Conservation (phyloP, 2,113 vertebrate genomes). For the Antechinus stuartii region DNA sequence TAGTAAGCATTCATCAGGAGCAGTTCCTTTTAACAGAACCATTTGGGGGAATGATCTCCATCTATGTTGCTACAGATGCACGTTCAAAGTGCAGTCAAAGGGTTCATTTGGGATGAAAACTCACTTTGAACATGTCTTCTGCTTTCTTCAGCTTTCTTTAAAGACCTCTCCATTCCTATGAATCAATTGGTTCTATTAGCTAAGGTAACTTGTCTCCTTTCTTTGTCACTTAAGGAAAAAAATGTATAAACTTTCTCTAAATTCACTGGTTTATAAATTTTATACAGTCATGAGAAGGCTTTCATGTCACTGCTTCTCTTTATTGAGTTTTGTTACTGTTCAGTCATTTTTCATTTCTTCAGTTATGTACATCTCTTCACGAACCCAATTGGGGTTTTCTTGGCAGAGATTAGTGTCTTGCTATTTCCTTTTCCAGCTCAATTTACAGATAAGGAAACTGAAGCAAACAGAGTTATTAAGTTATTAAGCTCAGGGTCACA, state of each 20-base stretch:
- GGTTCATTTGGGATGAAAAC: not conserved
- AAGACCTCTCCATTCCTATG: not conserved
- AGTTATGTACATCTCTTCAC: too few relatives aligned
- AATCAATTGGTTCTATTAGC: not conserved
- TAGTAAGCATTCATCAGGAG: slow-evolving; percentile 44
- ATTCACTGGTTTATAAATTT: not conserved
- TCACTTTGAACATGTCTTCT: not conserved
- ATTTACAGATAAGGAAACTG: too few relatives aligned
- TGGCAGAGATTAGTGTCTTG: too few relatives aligned
- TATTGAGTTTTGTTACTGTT: too few relatives aligned
- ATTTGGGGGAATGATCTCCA: slow-evolving; percentile 8
- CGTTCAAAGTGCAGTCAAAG: not conserved
- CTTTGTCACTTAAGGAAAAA: not conserved
- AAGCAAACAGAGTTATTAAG: too few relatives aligned
- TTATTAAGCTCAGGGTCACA: too few relatives aligned
- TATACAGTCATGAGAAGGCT: too few relatives aligned
- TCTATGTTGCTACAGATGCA: not conserved
- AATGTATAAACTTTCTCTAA: not conserved
- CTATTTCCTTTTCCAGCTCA: too few relatives aligned
- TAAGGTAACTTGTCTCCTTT: not conserved
- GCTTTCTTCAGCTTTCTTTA: not conserved
- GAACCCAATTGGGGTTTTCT: too few relatives aligned
- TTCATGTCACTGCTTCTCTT: not conserved
- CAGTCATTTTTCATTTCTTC: too few relatives aligned
- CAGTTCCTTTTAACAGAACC: slow-evolving; percentile 56